Evolutionary conservation across 2,113 vertebrate genomes (phyloP), one percentile per base, ranked within the genome.

Genomic region (Psilopogon haemacephalus): DNA sequence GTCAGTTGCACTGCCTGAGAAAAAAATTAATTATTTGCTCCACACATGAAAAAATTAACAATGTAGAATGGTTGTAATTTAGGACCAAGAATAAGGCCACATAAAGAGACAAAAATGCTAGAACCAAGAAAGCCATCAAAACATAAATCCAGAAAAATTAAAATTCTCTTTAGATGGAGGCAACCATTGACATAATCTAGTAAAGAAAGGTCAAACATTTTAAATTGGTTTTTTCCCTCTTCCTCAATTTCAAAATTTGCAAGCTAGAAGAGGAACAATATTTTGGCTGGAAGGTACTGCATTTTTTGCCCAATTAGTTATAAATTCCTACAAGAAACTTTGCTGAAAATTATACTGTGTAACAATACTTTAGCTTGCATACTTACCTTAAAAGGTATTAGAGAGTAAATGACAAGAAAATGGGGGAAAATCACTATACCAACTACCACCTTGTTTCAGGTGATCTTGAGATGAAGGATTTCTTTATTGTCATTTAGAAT

Each of bases 121-220:
- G 55, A 70, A 33, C 9, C 2, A 76, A 76, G n/a, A 59, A 67
- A 28, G 0, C 0, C 5, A 54, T 42, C 15, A 58, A 85, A 89
- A 67, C 16, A 1, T 20, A 38, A 7, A 16, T 58, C 3, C 40
- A 70, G 27, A 73, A 65, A 44, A 65, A 79, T 60, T 35, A 42
- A 42, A 8, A 1, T 54, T 78, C 0, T 38, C 3, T 87, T 59
- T 48, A 42, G 63, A 55, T 3, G 5, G 6, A 59, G 7, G 2
- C 3, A 56, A 3, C 1, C 16, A 7, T 58, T 75, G 40, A 3
- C 17, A 24, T 14, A 73, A 16, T 0, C 0, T 8, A 35, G 19
- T 37, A 50, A 38, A 37, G 35, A 33, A 59, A 42, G 6, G 2
- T 4, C 15, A 69, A 32, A 5, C 19, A 3, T 59, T 40, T 20